Evolutionary conservation across 2,113 vertebrate species (phyloP).

Genomic region (Psephotus haematonotus): DNA sequence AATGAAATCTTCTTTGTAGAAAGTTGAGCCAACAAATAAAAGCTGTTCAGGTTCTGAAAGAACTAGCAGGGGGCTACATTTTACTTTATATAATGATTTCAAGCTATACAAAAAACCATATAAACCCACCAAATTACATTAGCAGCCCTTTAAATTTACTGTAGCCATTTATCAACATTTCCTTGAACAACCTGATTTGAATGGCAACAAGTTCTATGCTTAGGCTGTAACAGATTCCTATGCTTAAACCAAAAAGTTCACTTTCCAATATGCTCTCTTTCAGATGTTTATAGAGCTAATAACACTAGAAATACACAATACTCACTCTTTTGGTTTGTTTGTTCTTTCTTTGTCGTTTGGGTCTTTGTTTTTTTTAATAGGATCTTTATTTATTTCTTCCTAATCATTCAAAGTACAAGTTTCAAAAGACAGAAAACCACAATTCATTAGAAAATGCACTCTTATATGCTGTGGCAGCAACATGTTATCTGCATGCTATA

Average conservation of each 20-base stretch:
- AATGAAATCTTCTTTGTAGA: not conserved
- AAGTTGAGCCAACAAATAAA: not conserved
- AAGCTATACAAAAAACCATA: not conserved
- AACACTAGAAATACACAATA: not conserved
- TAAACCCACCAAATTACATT: not conserved
- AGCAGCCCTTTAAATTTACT: not conserved
- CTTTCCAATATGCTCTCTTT: not conserved
- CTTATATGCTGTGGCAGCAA: not conserved
- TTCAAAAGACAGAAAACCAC: not conserved
- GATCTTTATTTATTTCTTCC: not conserved
- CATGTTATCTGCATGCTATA: accelerated
- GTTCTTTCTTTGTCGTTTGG: not conserved
- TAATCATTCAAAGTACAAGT: not conserved
- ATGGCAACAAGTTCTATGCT: not conserved
- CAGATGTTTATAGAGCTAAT: not conserved
- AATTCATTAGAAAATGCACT: not conserved
- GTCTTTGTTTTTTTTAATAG: not conserved
- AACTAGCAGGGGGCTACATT: not conserved
- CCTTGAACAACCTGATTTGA: not conserved
- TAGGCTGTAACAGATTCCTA: not conserved
- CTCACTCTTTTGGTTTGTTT: not conserved
- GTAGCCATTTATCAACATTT: not conserved
- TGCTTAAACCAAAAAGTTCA: not conserved
- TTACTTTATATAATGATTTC: not conserved
- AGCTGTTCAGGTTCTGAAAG: not conserved